phyloP scores from a whole-genome alignment of 2,113 vertebrate genomes.

The Peromyscus leucopus region DNA sequence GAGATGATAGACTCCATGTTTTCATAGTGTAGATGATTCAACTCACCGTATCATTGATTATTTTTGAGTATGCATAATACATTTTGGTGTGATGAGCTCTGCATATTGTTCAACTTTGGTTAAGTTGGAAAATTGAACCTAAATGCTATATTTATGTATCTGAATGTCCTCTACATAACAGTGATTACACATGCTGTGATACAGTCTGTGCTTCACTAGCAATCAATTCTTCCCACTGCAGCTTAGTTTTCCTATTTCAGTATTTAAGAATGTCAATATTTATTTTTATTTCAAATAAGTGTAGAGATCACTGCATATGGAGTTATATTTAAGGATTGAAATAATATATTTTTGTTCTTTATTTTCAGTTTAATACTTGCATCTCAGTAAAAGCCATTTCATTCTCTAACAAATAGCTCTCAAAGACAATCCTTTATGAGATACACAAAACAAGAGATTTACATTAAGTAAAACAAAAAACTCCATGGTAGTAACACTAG shows the following conservation, averaged over 20 bases:
- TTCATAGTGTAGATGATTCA: background rate
- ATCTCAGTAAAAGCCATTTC: background rate
- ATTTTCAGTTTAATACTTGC: background rate
- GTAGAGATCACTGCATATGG: background rate
- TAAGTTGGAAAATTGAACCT: background rate
- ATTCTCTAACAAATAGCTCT: background rate
- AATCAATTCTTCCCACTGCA: background rate
- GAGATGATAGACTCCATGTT: background rate
- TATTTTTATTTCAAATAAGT: background rate
- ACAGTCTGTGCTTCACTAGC: background rate
- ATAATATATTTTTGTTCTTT: background rate
- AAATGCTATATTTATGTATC: background rate
- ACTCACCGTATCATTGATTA: background rate
- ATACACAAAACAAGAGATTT: background rate
- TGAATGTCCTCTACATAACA: background rate
- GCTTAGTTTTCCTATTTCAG: background rate
- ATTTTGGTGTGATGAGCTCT: background rate
- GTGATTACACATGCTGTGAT: background rate
- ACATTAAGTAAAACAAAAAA: background rate
- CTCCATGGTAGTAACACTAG: background rate
- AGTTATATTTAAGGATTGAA: background rate
- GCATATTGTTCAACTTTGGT: background rate
- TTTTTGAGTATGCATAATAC: background rate
- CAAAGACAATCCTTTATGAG: background rate
- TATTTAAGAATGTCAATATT: background rate